Evolutionary conservation across 2,888 invertebrate genomes (phyloP).

Genomic region (Orthosia cruda): DNA sequence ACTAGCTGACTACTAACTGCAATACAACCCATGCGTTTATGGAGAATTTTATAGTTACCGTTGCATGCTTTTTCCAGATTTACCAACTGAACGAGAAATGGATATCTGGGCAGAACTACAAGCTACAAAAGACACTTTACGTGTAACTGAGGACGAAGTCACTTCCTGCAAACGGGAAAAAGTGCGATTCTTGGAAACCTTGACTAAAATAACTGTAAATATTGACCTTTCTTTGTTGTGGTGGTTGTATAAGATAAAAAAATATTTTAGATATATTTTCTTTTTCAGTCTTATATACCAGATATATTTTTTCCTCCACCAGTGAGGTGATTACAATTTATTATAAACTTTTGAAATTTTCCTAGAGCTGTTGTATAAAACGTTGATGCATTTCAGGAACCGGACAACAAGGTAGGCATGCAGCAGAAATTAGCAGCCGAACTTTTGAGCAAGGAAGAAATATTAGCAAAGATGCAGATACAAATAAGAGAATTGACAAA

Average conservation of each 20-base stretch:
- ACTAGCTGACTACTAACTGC: not conserved
- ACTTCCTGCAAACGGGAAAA: constrained; percentile 85
- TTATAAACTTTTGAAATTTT: constrained; percentile 30
- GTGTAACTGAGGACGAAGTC: constrained; percentile 86
- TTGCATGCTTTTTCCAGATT: constrained; percentile 73
- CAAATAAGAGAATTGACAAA: constrained; percentile 87
- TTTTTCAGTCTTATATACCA: constrained; percentile 85
- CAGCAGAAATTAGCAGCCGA: constrained; percentile 90
- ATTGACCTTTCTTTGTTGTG: constrained; percentile 38
- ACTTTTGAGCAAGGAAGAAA: constrained; percentile 87
- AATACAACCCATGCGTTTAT: not conserved
- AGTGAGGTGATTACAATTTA: constrained; percentile 73
- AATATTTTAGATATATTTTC: constrained; percentile 67
- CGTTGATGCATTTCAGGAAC: constrained; percentile 78
- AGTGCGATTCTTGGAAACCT: constrained; percentile 86
- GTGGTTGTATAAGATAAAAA: constrained; percentile 12
- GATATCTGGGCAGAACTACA: constrained; percentile 87
- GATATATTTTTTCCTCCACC: constrained; percentile 76
- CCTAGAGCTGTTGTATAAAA: constrained; percentile 7
- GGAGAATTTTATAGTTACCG: not conserved
- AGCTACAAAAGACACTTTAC: constrained; percentile 86
- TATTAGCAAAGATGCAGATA: constrained; percentile 86
- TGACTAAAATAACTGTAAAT: constrained; percentile 87
- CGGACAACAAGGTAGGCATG: constrained; percentile 86
- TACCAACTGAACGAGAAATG: constrained; percentile 88